These are phyloP conservation scores for Ceryle rudis DNA, from an alignment of 2,797 vertebrate species.

Conservation along the genomic window DNA sequence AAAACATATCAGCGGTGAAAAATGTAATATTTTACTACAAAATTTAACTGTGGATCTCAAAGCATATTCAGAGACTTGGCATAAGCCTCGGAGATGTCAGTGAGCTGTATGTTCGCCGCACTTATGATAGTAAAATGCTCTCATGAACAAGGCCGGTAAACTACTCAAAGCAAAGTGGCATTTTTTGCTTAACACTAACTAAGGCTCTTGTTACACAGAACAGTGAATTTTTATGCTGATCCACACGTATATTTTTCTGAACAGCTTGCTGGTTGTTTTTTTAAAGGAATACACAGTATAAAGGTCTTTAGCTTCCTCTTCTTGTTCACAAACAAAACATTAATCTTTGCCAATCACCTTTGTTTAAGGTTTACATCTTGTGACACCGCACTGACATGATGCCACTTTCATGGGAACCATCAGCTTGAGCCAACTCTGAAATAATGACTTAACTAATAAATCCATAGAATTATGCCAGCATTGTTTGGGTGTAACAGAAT, in stretches of 20 bases:
- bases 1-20: neutral
- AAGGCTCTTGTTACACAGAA: neutral
- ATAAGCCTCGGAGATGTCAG: neutral
- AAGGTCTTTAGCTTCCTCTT: neutral
- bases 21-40: neutral
- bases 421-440: neutral
- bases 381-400: neutral
- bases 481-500: neutral
- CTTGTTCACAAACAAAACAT: neutral
- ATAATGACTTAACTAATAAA: neutral
- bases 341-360: neutral
- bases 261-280: neutral
- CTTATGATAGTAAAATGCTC: accelerated
- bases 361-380: neutral
- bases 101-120: neutral
- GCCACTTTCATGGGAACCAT: neutral
- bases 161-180: neutral
- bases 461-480: neutral
- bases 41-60: neutral
- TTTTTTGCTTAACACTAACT: neutral
- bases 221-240: neutral
- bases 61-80: neutral
- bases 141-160: neutral
- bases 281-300: neutral
- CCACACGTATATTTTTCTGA: neutral